Evolutionary conservation across 1,140 invertebrate genomes (phyloP), one percentile per base, ranked within the genome.

Genomic region (Rhynchophorus ferrugineus): DNA sequence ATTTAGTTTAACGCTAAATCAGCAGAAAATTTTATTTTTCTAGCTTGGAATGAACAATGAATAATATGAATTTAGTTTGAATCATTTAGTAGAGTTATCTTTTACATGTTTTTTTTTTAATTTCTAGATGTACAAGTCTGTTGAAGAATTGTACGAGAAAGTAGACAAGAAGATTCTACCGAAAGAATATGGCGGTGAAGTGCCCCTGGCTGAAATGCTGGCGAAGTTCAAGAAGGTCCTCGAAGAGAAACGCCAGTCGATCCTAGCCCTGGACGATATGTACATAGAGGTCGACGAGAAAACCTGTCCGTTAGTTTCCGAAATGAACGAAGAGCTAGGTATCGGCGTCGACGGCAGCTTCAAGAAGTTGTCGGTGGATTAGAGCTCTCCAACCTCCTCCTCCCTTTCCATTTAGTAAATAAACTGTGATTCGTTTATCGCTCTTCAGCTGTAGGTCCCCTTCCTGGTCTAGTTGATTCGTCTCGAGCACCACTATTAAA

Each of bases 101-200:
- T n/a, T 29, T 6, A 29, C 24, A 29, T 29, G 24, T 11, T 29
- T 29, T 6, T 29, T 49, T 38, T 47, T 46, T 48, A 34, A 51
- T 42, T 69, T 74, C 16, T 63, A 88, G 84, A 75, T 89, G 19
- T 85, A 89, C 66, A 81, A 80, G 56, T 80, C 72, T 42, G 62
- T 84, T 8, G 78, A 86, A 1, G 83, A 85, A 11, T 66, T 91
- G 14, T 78, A 80, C 35, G 74, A 80, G 45, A 73, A 78, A 46
- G 76, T 91, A 1, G 78, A 88, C 61, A 75, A 79, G 6, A 78
- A 80, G 50, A 87, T 90, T 61, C 67, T 92, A 42, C 89, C 89
- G 1, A 85, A 86, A 65, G 89, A 92, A 66, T 91, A 91, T 63
- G 88, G 89, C 1, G 89, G 89, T 1, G 81, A 80, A 20, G 70